These are phyloP conservation scores for Drosophila mulleri DNA, from an alignment of 2,888 invertebrate genomes.

Conservation along the genomic window DNA sequence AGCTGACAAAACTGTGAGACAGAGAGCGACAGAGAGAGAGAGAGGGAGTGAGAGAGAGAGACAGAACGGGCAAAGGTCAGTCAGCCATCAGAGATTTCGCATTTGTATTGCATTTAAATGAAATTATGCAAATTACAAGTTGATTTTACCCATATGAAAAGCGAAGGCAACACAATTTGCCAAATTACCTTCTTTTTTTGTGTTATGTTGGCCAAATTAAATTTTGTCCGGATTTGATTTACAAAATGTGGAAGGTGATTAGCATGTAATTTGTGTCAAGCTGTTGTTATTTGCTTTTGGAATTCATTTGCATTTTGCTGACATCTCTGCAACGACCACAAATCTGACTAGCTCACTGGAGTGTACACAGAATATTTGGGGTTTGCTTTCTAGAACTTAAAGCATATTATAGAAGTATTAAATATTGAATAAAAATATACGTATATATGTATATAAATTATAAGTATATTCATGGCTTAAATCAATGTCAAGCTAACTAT, in stretches of 20 bases:
- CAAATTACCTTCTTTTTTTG: slow-evolving; percentile 41
- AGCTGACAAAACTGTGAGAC: not conserved
- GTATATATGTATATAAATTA: no score
- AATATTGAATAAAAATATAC: no score
- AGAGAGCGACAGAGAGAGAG: not conserved
- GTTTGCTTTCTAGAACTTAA: not conserved
- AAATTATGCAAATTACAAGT: slow-evolving; percentile 38
- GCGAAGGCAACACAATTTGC: slow-evolving; percentile 20
- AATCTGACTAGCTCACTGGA: not conserved
- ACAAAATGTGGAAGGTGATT: slow-evolving; percentile 31
- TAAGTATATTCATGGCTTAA: no score
- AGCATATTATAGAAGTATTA: not conserved
- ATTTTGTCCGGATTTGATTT: slow-evolving; percentile 15
- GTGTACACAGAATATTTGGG: not conserved
- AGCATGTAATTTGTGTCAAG: slow-evolving; percentile 35
- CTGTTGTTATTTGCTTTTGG: slow-evolving; percentile 16
- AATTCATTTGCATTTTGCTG: slow-evolving; percentile 26
- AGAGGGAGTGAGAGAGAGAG: not conserved
- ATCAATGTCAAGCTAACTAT: no score
- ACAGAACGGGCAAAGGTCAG: slow-evolving; percentile 13
- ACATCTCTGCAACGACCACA: not conserved
- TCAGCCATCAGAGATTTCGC: slow-evolving; percentile 26
- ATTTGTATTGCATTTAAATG: slow-evolving; percentile 43
- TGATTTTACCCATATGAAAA: slow-evolving; percentile 34
- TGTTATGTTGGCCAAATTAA: slow-evolving; percentile 7